A percentile compares a stretch with the other conserved stretches of the same genome.
Conservation (phyloP, 2,888 invertebrate species). For the Lithosia quadra region DNA sequence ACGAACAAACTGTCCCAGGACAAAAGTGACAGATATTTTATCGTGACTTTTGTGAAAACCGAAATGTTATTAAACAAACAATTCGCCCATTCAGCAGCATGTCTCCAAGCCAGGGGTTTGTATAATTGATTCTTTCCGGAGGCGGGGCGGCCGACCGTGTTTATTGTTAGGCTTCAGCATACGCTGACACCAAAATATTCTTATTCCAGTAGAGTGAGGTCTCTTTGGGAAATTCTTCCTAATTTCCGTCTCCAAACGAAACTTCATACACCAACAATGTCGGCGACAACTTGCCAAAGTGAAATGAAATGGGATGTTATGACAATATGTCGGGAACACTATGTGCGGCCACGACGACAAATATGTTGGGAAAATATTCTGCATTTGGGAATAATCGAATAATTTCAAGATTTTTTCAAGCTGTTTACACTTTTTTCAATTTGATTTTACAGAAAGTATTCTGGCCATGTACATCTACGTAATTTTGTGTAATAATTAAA, state of each 20-base stretch:
- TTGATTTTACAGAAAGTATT: too few species aligned
- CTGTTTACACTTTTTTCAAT: neutral
- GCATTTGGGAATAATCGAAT: constrained; percentile 56
- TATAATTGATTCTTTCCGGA: constrained; percentile 87
- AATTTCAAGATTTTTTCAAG: constrained; percentile 34
- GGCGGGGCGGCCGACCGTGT: constrained; percentile 71
- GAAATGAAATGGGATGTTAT: constrained; percentile 83
- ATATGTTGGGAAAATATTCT: constrained; percentile 62
- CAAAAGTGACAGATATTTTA: constrained; percentile 80
- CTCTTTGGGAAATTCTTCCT: constrained; percentile 79
- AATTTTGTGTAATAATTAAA: too few species aligned
- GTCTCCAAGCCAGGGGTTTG: constrained; percentile 73
- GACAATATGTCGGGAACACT: constrained; percentile 77
- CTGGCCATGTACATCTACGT: too few species aligned
- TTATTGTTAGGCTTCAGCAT: constrained; percentile 68
- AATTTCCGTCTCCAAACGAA: constrained; percentile 83
- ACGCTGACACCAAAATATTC: constrained; percentile 76
- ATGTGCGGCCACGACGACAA: constrained; percentile 63
- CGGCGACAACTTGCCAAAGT: constrained; percentile 75
- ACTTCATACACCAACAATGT: constrained; percentile 75
- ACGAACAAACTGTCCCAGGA: constrained; percentile 72
- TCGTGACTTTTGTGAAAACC: constrained; percentile 77
- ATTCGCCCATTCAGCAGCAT: constrained; percentile 84
- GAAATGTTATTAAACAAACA: constrained; percentile 87
- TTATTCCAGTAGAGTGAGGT: constrained; percentile 69